Conservation (phyloP, 2,888 invertebrate genomes). For the Campoletis raptor region DNA sequence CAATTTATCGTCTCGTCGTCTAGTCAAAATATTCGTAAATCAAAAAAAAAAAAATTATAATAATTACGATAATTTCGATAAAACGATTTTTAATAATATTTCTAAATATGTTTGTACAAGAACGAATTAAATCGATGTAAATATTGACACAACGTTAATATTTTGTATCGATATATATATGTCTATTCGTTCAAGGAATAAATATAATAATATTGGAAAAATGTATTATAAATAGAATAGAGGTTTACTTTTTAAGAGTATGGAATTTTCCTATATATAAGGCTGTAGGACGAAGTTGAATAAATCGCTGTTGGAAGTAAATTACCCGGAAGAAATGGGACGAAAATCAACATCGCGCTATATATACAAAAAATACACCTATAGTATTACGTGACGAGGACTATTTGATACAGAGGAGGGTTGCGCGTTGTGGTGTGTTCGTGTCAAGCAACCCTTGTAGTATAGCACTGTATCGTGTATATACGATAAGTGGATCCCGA, state of each 20-base stretch:
- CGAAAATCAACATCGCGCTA: slow-evolving; percentile 44
- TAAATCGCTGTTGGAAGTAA: slow-evolving; percentile 59
- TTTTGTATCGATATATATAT: slow-evolving; percentile 8
- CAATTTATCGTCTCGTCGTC: neutral
- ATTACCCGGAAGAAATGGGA: slow-evolving; percentile 64
- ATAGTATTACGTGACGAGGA: slow-evolving; percentile 24
- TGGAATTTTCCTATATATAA: slow-evolving; percentile 29
- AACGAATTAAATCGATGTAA: neutral
- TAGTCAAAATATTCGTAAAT: neutral
- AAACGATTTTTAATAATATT: neutral
- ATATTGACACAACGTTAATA: neutral
- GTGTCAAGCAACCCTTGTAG: slow-evolving; percentile 56
- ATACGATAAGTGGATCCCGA: slow-evolving; percentile 63
- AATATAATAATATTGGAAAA: slow-evolving; percentile 18
- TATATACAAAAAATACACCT: neutral
- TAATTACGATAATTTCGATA: neutral
- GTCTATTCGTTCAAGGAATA: neutral
- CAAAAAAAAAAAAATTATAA: no score
- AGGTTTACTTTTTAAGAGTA: neutral
- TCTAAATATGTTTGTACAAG: neutral
- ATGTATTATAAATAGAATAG: slow-evolving; percentile 23
- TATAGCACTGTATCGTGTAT: slow-evolving; percentile 46
- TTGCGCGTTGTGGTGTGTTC: slow-evolving; percentile 41
- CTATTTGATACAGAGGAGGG: slow-evolving; percentile 33
- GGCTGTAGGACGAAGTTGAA: neutral